Base-by-base conservation (phyloP, 2,888 invertebrate species). In the Itoplectis maculator region DNA sequence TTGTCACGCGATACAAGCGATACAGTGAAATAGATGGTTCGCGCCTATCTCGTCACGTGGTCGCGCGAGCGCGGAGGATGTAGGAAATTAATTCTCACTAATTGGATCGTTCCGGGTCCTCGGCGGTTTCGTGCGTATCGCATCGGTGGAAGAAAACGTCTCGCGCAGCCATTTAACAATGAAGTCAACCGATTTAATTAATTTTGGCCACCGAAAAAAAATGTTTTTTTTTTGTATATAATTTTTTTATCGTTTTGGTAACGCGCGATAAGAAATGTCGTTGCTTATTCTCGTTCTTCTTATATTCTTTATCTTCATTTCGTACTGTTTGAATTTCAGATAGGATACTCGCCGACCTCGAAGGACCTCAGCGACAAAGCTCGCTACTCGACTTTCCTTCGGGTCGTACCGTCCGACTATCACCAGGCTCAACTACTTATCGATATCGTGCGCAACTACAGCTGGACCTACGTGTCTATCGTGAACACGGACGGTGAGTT, bases 381-480 rank as follows among this genome's bases (percentile, higher is more conserved):
- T 85, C 93, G 96, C 84, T 97, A 95, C 93, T 95, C 95, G 88
- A 96, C 96, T 88, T 97, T 97, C 93, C 94, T 96, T 88, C 94
- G 97, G 47, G 96, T 97, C 35, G 96, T 97, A 54, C 97, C 97
- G 11, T 96, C 96, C 0, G 97, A 97, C 93, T 95, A 94, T 87
- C 96, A 96, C 93, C 97, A 97, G 93, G 96, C 96, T 15, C 95
- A 95, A 89, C 95, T 96, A 69, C 95, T 97, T 90, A 94, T 96
- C 84, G 96, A 96, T 89, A 93, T 96, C 81, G 94, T 96, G 61
- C 93, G 94, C 81, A 93, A 94, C 81, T 95, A 95, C 92, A 96
- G 96, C 92, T 97, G 97, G 97, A 96, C 96, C 8, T 97, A 97
- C 91, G 95, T 97, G 51, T 96, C 96, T 56, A 95, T 95, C 18